Base-by-base conservation (phyloP, 2,797 vertebrate species). In the Coilia nasus region DNA sequence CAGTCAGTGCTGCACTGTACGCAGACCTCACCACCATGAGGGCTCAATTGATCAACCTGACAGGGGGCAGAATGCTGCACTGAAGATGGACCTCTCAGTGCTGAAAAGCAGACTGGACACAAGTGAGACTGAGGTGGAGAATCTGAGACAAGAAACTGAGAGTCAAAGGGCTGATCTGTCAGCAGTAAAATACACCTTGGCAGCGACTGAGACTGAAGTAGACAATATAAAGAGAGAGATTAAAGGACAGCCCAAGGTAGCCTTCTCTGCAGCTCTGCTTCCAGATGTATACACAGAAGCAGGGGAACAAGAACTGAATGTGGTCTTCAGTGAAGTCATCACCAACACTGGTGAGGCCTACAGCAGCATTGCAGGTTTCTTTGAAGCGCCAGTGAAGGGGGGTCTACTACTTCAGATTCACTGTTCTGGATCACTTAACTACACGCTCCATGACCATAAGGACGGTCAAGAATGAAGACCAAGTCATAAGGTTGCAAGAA, bases 311-410 rank as follows among this genome's bases (percentile, higher is more conserved):
- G 50, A 54, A 54, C 9, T 54, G 50, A 54, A 54, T 14, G 50
- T 90, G 0, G 82, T 82, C 57, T 86, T 83, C 81, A 81, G 6
- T 23, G 85, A 83, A 86, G 35, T 88, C 67, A 23, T 87, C 35
- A 62, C 28, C 60, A 88, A 87, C 31, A 21, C 81, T 15, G 75
- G 85, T 47, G 10, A 19, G 15, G 84, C 4, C 28, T 87, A 85
- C 47, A 85, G 60, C 46, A 0, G n/a, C 81, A 11, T 0, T 28
- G 85, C 62, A 89, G 88, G 87, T n/a, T 15, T 87, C 67, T 88
- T 89, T 80, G 87, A 81, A 31, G 87, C 87, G 11, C 87, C 86
- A 0, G 60, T 88, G 80, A 84, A 84, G 28, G 80, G 87, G 50
- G 14, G 50, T 54, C 50, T 54, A 54, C 50, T 54, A 54, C 14